Conservation (phyloP, 2,797 vertebrate genomes). For the Acestrorhynchus altus region DNA sequence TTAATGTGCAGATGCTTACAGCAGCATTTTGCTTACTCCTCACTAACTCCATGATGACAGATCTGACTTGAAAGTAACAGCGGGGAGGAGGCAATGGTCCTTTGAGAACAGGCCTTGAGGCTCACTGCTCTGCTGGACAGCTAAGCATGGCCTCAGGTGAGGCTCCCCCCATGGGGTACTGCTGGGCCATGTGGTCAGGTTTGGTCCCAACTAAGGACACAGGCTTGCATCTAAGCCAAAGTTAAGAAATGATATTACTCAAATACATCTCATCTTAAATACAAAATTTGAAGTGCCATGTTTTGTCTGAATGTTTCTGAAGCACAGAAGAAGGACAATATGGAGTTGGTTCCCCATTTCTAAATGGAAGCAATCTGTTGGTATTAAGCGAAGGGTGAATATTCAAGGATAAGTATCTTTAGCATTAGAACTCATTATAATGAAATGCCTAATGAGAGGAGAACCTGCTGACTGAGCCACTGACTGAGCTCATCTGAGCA, state of each 20-base stretch:
- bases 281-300: too few relatives aligned
- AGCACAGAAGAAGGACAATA: background rate
- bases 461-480: slow-evolving; percentile 75
- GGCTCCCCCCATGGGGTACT: slow-evolving; percentile 53
- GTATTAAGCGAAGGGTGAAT: background rate
- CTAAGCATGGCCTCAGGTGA: slow-evolving; percentile 67
- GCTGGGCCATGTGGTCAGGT: slow-evolving; percentile 40
- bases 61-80: slow-evolving; percentile 73
- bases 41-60: slow-evolving; percentile 59
- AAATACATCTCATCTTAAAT: too few relatives aligned
- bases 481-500: slow-evolving; percentile 74
- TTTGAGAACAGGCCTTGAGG: slow-evolving; percentile 69
- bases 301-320: background rate
- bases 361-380: slow-evolving; percentile 10
- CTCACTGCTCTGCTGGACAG: slow-evolving; percentile 52
- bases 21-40: slow-evolving; percentile 53
- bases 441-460: slow-evolving; percentile 56
- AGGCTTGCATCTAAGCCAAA: slow-evolving; percentile 5
- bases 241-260: too few relatives aligned
- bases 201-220: slow-evolving; percentile 28
- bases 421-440: slow-evolving; percentile 43
- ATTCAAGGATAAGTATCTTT: slow-evolving; percentile 11
- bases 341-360: background rate
- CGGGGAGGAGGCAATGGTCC: slow-evolving; percentile 64
- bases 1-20: slow-evolving; percentile 53